These are phyloP conservation scores for Apotomis betuletana DNA, from an alignment of 2,888 invertebrate genomes.

Conservation along the genomic window DNA sequence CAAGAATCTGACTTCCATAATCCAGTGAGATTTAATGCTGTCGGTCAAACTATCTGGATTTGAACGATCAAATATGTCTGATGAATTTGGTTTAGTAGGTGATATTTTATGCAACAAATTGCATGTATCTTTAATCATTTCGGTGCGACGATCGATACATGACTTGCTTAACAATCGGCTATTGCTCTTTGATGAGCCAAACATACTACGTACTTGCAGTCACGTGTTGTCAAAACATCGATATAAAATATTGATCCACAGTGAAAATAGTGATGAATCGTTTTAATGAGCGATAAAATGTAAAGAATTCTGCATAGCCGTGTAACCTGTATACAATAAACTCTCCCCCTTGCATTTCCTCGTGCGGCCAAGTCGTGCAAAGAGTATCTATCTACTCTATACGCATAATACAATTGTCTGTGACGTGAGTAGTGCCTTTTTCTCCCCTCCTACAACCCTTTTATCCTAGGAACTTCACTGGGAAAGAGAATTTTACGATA, in stretches of 20 bases:
- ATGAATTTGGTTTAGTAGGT: too few species aligned
- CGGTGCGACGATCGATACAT: conserved; percentile 11
- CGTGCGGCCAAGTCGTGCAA: conserved; percentile 29
- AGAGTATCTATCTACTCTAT: conserved; percentile 6
- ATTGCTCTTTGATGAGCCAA: conserved; percentile 18
- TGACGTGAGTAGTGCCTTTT: conserved; percentile 19
- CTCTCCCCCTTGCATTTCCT: conserved; percentile 12
- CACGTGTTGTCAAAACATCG: conserved; percentile 20
- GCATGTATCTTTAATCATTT: conserved; percentile 17
- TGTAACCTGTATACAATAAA: conserved; percentile 10
- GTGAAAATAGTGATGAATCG: background rate
- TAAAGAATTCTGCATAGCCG: conserved; percentile 5
- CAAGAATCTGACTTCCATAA: background rate
- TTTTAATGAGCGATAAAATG: background rate
- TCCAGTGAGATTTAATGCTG: conserved; percentile 15
- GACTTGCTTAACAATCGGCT: conserved; percentile 27
- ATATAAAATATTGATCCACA: background rate
- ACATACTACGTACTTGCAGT: conserved; percentile 8
- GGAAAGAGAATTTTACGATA: background rate
- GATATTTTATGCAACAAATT: conserved; percentile 9
- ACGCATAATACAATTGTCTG: conserved; percentile 11
- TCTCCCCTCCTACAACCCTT: conserved; percentile 11
- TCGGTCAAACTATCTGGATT: conserved; percentile 9
- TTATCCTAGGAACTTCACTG: conserved; percentile 1
- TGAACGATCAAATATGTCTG: background rate